Base-by-base conservation (phyloP, 2,797 vertebrate species). In the Schizopygopsis malacanthus region DNA sequence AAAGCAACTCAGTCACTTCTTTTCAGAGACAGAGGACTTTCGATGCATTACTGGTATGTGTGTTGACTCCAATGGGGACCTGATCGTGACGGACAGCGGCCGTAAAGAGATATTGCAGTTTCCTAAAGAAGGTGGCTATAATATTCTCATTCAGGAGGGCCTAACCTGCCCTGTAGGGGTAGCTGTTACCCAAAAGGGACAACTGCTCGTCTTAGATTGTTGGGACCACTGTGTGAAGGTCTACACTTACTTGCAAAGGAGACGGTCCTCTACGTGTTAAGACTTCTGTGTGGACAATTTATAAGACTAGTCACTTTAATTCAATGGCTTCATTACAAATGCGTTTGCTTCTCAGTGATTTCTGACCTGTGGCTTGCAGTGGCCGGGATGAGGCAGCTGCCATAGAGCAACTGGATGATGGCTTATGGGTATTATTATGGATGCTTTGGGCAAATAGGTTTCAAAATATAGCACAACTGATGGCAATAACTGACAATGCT, bases 181-280 rank as follows among this genome's bases (percentile, higher is more conserved):
- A 0, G 97, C 97, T 50, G 95, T 98, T 50, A 99, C 98, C 2
- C 97, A 97, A 54, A 99, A 98, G 93, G 98, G 98, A 89, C 98
- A 99, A 89, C 94, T 99, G 81, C 93, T 99, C 50, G 98, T 99
- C 89, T 92, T 99, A 89, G 98, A 99, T 92, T 99, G 97, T 88
- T 98, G 97, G 98, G 98, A 99, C 94, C 97, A 99, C 15, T 99
- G 98, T 92, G 97, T 99, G 88, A 99, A 99, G 94, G 97, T 99
- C 89, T 99, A 98, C 92, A 97, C 96, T 72, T 99, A 99, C 91
- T 95, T 97, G 83, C 94, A 97, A 90, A 96, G 95, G 93, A 96
- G 97, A 86, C 95, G 95, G 75, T 95, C 95, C 15, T 95, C 94
- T 41, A 94, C 93, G 18, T 95, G 93, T 69, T 96, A 95, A 83